Evolutionary conservation across 2,888 invertebrate species (phyloP).

Genomic region (Eulithis prunata): DNA sequence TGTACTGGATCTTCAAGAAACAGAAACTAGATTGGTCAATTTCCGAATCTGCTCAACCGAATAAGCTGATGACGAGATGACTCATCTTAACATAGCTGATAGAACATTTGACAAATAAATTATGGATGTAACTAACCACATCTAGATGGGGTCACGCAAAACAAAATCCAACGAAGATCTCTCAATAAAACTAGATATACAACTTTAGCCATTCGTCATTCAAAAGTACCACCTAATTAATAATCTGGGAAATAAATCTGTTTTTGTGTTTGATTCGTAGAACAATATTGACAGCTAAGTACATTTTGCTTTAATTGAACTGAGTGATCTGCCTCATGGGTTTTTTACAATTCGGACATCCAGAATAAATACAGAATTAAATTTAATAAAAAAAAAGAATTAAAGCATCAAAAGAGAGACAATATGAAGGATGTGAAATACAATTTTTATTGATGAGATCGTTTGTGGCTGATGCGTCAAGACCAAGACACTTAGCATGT

Average conservation of each 20-base stretch:
- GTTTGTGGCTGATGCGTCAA: too few relatives aligned
- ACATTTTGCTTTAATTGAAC: neutral
- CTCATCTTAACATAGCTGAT: constrained; percentile 1
- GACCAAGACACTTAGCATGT: too few relatives aligned
- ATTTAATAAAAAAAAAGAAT: too few relatives aligned
- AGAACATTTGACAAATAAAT: neutral
- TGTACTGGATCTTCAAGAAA: constrained; percentile 37
- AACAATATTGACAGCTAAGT: neutral
- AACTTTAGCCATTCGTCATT: neutral
- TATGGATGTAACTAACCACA: neutral
- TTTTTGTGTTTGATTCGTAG: constrained; percentile 5
- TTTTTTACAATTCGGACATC: too few relatives aligned
- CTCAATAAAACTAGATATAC: neutral
- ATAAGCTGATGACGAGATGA: constrained; percentile 6
- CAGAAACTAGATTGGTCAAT: constrained; percentile 25
- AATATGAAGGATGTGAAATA: too few relatives aligned
- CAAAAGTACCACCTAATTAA: too few relatives aligned
- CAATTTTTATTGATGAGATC: too few relatives aligned
- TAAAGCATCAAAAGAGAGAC: too few relatives aligned
- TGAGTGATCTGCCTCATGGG: too few relatives aligned
- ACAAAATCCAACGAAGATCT: neutral
- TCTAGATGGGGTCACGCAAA: neutral
- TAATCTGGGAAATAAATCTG: too few relatives aligned
- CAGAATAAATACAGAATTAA: too few relatives aligned
- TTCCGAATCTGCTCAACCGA: constrained; percentile 1